phyloP scores from a whole-genome alignment of 2,888 invertebrate species.

The Alviniconcha strummeri region DNA sequence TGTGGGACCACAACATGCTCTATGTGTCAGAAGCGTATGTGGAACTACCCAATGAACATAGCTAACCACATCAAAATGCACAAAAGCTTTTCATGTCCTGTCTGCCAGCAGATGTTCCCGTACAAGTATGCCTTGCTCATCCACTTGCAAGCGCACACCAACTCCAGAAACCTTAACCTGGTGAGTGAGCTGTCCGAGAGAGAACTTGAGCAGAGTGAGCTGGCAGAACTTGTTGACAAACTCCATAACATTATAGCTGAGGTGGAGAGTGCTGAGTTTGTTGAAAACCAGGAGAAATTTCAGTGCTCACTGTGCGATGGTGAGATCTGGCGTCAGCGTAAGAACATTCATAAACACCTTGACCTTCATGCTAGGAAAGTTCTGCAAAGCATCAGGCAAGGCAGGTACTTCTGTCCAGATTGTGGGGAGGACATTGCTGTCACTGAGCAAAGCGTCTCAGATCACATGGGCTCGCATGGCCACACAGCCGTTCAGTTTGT shows the following conservation, averaged over 20 bases:
- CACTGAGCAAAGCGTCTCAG: background rate
- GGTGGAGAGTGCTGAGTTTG: slow-evolving; percentile 5
- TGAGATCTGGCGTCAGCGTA: background rate
- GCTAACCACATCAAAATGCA: slow-evolving; percentile 18
- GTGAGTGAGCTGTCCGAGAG: background rate
- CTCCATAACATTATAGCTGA: background rate
- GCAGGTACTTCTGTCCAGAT: slow-evolving; percentile 20
- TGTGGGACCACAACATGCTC: slow-evolving; percentile 16
- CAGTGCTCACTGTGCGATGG: background rate
- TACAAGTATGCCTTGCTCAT: slow-evolving; percentile 16
- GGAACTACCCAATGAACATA: slow-evolving; percentile 12
- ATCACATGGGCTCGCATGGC: slow-evolving; percentile 12
- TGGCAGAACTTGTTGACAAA: background rate
- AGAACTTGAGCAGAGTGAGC: background rate
- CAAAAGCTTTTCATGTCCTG: background rate
- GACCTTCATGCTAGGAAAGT: slow-evolving; percentile 19
- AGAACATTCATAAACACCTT: slow-evolving; percentile 12
- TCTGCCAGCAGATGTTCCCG: slow-evolving; percentile 7
- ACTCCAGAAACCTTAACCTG: background rate
- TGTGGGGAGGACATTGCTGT: slow-evolving; percentile 12
- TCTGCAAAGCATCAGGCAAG: background rate
- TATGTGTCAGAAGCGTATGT: slow-evolving; percentile 1
- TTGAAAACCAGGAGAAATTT: background rate
- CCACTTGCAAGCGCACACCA: slow-evolving; percentile 17
- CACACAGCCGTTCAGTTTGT: background rate